phyloP scores from a whole-genome alignment of 2,888 invertebrate genomes.

The Aleiodes leptofemur region DNA sequence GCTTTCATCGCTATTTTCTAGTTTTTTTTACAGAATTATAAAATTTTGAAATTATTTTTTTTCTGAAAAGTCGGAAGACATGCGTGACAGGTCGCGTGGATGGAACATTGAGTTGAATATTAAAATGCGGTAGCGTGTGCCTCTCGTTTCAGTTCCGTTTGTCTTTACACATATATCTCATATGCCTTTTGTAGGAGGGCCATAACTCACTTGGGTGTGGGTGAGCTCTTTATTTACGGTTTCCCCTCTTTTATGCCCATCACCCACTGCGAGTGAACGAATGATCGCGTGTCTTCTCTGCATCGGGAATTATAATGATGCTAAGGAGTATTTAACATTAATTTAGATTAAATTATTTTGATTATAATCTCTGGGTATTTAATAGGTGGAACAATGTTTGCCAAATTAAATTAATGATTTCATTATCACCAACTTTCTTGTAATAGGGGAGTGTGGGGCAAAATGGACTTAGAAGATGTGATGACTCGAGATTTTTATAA shows the following conservation, averaged over 20 bases:
- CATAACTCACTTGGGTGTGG: constrained; percentile 29
- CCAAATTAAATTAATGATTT: not conserved
- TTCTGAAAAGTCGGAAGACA: constrained; percentile 53
- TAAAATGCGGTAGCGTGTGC: constrained; percentile 54
- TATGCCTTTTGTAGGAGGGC: constrained; percentile 5
- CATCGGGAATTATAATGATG: constrained; percentile 29
- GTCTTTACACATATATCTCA: constrained; percentile 1
- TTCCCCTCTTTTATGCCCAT: constrained; percentile 4
- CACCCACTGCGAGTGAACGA: not conserved
- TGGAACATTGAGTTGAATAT: constrained; percentile 68
- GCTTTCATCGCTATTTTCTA: no score
- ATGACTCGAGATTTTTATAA: no score
- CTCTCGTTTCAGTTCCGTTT: constrained; percentile 19
- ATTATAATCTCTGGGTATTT: not conserved
- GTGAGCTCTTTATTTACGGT: constrained; percentile 29
- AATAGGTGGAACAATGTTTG: not conserved
- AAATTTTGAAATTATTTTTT: not conserved
- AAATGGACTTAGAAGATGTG: no score
- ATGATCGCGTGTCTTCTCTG: constrained; percentile 32
- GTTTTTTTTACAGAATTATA: not conserved
- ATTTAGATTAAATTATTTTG: constrained; percentile 14
- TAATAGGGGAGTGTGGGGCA: no score
- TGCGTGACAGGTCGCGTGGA: constrained; percentile 70
- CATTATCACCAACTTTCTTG: no score
- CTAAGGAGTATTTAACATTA: not conserved